Base-by-base conservation (phyloP, 1,140 invertebrate species). In the Mycetomoellerius zeteki region DNA sequence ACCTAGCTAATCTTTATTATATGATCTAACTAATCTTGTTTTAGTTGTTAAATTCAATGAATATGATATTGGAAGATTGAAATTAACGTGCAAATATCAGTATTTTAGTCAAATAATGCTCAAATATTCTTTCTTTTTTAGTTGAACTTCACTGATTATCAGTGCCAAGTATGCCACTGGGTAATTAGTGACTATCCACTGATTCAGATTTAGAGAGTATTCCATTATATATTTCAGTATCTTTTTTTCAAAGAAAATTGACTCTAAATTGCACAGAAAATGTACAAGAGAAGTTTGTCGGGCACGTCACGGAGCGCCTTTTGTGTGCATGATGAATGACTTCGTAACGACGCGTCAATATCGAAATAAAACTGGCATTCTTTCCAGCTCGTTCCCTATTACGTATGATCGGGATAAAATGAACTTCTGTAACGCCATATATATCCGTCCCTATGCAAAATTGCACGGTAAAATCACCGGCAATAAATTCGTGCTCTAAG, bases 331-430 rank as follows among this genome's bases (percentile, higher is more conserved):
- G 76, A 50, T 47, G 24, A 78, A 78, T 65, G 60, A 71, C 65
- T 56, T 12, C 16, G 64, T 62, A 58, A 75, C n/a, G 19, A 73
- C 37, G 52, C 54, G 7, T 47, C 37, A 71, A 50, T 67, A 54
- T 52, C 77, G 47, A 69, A 60, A 75, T 75, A 84, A 75, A 47
- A 65, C 69, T 7, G 24, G 14, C n/a, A 30, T 60, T 21, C 43
- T 8, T 24, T 37, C 24, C 14, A 37, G 37, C 33, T 47, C 56
- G 54, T 80, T 67, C 47, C 37, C 50, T n/a, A 47, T 58, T 73
- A 84, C 64, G 56, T 47, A 73, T 54, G 69, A 60, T 84, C 67
- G 24, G 19, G 24, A 33, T 73, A 60, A 75, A 84, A 21, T 37
- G 37, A 14, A 27, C 37, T 54, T 33, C 14, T 76, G 80, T 47